A percentile compares a stretch with the other conserved stretches of the same genome.
Conservation (phyloP, 2,797 vertebrate genomes). For the Periparus ater region DNA sequence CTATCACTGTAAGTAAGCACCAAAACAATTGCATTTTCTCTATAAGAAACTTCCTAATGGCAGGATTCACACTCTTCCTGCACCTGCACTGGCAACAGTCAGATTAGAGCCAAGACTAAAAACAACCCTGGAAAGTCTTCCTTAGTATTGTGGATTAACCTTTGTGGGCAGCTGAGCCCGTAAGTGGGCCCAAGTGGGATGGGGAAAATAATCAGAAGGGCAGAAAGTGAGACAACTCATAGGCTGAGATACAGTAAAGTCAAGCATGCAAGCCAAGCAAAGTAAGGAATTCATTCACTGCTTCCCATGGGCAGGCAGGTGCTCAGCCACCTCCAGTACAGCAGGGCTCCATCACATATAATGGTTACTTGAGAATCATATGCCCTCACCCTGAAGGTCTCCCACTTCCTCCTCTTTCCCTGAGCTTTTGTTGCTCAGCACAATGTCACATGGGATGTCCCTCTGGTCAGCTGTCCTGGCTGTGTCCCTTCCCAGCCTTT, state of each 20-base stretch:
- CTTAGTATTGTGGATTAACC: not conserved
- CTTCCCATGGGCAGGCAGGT: not conserved
- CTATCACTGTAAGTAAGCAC: not conserved
- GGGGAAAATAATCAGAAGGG: not conserved
- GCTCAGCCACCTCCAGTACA: not conserved
- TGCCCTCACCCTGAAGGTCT: accelerated
- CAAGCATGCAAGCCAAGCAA: not conserved
- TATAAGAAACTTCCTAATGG: not conserved
- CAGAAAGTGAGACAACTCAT: not conserved
- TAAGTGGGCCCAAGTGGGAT: not conserved
- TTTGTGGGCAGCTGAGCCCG: not conserved
- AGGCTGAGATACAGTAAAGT: not conserved
- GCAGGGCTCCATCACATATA: not conserved
- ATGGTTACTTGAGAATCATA: not conserved
- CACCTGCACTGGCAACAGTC: not conserved
- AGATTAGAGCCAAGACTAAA: not conserved
- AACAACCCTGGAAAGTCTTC: not conserved
- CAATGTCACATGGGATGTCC: not conserved
- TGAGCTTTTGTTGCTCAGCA: not conserved
- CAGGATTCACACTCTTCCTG: not conserved
- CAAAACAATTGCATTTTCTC: not conserved
- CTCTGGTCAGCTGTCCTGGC: not conserved
- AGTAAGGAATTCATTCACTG: not conserved
- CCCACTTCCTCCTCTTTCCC: not conserved
- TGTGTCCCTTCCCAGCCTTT: not conserved